These are phyloP conservation scores for Pararge aegeria DNA, from an alignment of 1,140 invertebrate genomes.

Conservation along the genomic window DNA sequence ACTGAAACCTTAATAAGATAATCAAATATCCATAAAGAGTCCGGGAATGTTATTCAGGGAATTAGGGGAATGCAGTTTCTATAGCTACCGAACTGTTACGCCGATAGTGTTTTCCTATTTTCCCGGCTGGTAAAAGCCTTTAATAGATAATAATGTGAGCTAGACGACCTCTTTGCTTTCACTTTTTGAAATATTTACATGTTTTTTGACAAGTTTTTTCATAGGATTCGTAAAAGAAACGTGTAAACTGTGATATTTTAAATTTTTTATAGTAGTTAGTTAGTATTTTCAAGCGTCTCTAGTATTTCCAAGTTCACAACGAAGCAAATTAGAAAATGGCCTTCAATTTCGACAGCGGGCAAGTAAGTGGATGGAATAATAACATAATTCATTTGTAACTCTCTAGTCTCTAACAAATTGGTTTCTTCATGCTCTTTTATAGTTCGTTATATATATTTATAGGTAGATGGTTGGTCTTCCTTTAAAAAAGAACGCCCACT, in stretches of 20 bases:
- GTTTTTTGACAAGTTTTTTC: constrained; percentile 49
- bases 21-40: constrained; percentile 2
- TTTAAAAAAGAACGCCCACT: too few species aligned
- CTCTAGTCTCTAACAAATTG: too few species aligned
- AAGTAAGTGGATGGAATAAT: constrained; percentile 28
- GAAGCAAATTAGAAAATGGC: constrained; percentile 46
- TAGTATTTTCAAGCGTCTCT: constrained; percentile 31
- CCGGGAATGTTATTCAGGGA: constrained; percentile 11
- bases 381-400: neutral
- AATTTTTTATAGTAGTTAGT: constrained; percentile 32
- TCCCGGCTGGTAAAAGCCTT: constrained; percentile 38
- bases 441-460: too few species aligned
- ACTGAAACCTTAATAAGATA: neutral
- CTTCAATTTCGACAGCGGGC: constrained; percentile 68
- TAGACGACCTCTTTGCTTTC: constrained; percentile 21
- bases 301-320: neutral
- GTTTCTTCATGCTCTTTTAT: too few species aligned
- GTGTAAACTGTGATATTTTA: constrained; percentile 47
- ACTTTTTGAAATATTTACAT: constrained; percentile 13
- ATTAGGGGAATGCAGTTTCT: constrained; percentile 32
- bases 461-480: too few species aligned
- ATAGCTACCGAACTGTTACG: constrained; percentile 58
- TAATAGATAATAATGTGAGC: constrained; percentile 34
- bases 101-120: constrained; percentile 62
- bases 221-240: constrained; percentile 15